phyloP scores from a whole-genome alignment of 2,797 vertebrate genomes.

The Phaenicophaeus curvirostris region DNA sequence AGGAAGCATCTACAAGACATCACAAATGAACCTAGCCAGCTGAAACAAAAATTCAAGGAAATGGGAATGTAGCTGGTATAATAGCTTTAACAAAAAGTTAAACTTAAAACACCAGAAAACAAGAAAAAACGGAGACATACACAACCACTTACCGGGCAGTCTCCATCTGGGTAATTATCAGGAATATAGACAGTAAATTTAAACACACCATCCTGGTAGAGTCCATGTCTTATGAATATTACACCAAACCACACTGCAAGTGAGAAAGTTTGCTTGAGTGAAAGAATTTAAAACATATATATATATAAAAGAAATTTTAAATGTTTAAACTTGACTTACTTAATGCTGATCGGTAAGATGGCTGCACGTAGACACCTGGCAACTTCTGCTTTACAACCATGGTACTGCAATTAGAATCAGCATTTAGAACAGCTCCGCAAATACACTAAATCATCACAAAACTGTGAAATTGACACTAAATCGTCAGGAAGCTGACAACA shows the following conservation, averaged over 20 bases:
- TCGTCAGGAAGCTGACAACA: neutral
- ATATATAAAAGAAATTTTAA: neutral
- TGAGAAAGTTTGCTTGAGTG: neutral
- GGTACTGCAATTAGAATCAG: constrained; percentile 82
- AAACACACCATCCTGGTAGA: constrained; percentile 98
- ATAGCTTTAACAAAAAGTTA: neutral
- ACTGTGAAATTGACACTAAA: neutral
- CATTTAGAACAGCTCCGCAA: neutral
- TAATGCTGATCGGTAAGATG: constrained; percentile 93
- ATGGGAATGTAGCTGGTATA: neutral
- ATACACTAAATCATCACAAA: neutral
- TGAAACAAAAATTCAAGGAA: neutral
- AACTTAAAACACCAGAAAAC: neutral
- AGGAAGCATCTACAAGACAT: neutral
- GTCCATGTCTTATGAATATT: constrained; percentile 96
- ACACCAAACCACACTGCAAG: constrained; percentile 97
- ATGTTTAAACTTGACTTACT: constrained; percentile 82
- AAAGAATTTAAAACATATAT: neutral
- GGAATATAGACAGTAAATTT: constrained; percentile 99
- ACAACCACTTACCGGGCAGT: constrained; percentile 89
- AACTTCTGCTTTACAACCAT: constrained; percentile 97
- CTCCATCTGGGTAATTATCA: constrained; percentile 98
- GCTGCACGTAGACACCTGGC: constrained; percentile 97
- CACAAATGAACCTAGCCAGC: neutral
- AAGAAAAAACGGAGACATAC: neutral